Base-by-base conservation (phyloP, 2,888 invertebrate species). In the Belgica antarctica region DNA sequence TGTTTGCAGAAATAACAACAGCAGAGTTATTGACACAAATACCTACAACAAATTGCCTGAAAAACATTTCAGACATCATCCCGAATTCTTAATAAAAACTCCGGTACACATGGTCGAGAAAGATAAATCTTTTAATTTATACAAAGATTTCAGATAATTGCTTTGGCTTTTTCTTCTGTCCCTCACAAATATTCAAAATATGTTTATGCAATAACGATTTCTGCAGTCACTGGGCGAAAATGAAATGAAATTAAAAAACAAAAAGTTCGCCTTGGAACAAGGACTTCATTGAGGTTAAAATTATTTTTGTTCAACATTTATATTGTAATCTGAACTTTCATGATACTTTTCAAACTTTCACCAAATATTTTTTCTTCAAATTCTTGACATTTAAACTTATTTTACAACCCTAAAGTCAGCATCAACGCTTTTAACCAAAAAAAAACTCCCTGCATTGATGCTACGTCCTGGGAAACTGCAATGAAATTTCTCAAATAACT, bases 101-200 rank as follows among this genome's bases (percentile, higher is more conserved):
- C 22, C 19, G 25, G 15, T 4, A 12, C 4, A 46, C 46, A 46
- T 12, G 12, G 46, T 31, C 34, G 34, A 7, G 59, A 4, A 59
- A 59, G 59, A 59, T 59, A 27, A 59, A 59, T 59, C 59, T 59
- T 59, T 59, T 59, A 59, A 59, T 59, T 59, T 59, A 59, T 59
- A 59, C 59, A 59, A 59, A 27, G 27, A 59, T 52, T 52, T 17
- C 22, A n/a, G 17, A 52, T 52, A 52, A 52, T 52, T 52, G 52
- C 52, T 22, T 52, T 10, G 17, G 12, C 22, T 22, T 52, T 22
- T n/a, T n/a, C n/a, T n/a, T 52, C 2, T 27, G 19, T 28, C 62
- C 28, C 12, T 3, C 31, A 31, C 24, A 57, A 25, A 46, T 46
- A 41, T 65, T 65, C 15, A 24, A 65, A 65, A 65, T 25, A 41